These are phyloP conservation scores for Arothron firmamentum DNA, from an alignment of 2,113 vertebrate species.

Conservation along the genomic window DNA sequence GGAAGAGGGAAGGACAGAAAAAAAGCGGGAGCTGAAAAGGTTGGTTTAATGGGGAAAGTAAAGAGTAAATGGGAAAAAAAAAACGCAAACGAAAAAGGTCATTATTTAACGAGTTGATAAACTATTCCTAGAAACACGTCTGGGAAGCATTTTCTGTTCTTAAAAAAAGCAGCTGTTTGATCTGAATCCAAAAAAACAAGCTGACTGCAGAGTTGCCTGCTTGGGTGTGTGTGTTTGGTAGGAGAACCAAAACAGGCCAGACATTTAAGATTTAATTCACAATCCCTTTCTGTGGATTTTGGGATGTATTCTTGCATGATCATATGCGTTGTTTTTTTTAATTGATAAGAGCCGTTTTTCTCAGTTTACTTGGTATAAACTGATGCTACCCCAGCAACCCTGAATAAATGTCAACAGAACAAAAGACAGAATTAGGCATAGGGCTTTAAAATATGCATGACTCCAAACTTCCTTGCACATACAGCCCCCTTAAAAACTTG, in stretches of 20 bases:
- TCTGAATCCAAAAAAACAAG: not conserved
- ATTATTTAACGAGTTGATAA: not conserved
- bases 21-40: not conserved
- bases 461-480: no score
- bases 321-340: no score
- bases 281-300: no score
- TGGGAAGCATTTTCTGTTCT: not conserved
- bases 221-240: no score
- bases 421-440: no score
- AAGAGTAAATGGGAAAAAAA: not conserved
- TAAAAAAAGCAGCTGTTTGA: conserved; percentile 12
- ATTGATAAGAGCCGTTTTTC: conserved; percentile 7
- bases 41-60: not conserved
- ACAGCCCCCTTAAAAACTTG: no score
- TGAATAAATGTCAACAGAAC: no score
- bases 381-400: no score
- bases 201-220: conserved; percentile 4
- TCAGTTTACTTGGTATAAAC: not conserved
- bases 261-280: no score
- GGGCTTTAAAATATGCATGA: no score
- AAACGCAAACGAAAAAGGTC: not conserved
- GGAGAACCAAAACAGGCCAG: no score
- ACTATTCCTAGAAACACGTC: not conserved
- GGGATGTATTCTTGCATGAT: no score
- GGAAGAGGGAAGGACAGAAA: not conserved